Conservation (phyloP, 1,140 invertebrate species). For the Andrena cerasifolii region DNA sequence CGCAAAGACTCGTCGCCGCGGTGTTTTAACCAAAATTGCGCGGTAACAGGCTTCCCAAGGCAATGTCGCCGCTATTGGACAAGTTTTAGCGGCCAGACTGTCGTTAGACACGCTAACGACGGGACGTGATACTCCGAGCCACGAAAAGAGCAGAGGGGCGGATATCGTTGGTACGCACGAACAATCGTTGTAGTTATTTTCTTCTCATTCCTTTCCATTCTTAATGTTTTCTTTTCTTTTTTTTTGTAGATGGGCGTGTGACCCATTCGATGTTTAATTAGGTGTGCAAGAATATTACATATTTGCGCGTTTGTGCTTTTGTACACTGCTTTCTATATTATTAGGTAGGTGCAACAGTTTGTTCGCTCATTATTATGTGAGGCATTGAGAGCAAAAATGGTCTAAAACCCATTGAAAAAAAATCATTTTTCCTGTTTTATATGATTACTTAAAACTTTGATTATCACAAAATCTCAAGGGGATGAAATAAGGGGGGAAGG, state of each 20-base stretch:
- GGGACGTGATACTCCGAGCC: constrained; percentile 23
- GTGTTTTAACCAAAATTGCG: constrained; percentile 50
- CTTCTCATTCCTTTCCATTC: no score
- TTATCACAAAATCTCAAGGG: no score
- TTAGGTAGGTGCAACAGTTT: no score
- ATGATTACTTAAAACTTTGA: no score
- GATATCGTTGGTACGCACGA: constrained; percentile 35
- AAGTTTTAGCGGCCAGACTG: constrained; percentile 64
- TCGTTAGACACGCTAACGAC: constrained; percentile 71
- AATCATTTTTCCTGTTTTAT: no score
- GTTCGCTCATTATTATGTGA: no score
- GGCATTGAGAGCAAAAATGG: no score
- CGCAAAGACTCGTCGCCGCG: constrained; percentile 53
- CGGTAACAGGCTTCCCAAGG: constrained; percentile 44
- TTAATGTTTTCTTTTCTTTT: not conserved
- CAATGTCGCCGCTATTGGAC: constrained; percentile 47
- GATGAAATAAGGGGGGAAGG: no score
- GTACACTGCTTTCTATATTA: no score
- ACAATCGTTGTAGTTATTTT: not conserved
- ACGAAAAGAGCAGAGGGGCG: constrained; percentile 28
- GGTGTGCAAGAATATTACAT: no score
- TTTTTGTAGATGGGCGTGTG: not conserved
- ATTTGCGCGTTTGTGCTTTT: no score
- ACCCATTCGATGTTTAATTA: not conserved
- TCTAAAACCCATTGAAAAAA: no score